Evolutionary conservation across 2,888 invertebrate genomes (phyloP).

Genomic region (Hydrotaea diabolus): DNA sequence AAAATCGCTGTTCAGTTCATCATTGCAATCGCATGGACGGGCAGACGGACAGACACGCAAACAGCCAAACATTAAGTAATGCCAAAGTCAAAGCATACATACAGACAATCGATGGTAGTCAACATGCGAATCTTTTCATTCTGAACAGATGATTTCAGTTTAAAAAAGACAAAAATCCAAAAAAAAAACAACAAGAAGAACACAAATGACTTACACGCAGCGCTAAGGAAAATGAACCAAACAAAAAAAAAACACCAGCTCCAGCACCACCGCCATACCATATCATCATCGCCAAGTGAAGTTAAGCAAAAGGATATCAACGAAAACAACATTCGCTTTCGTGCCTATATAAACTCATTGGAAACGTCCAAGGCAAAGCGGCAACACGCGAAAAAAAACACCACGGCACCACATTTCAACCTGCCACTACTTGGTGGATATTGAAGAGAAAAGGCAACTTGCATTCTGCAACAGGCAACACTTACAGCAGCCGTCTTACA

Average conservation of each 20-base stretch:
- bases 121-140: conserved; percentile 61
- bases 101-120: conserved; percentile 45
- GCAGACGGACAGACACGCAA: conserved; percentile 43
- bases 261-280: conserved; percentile 16
- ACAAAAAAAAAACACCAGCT: conserved; percentile 5
- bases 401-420: conserved; percentile 52
- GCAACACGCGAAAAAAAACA: conserved; percentile 34
- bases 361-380: conserved; percentile 56
- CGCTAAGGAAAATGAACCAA: conserved; percentile 28
- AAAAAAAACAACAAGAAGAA: neutral
- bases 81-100: conserved; percentile 29
- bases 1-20: conserved; percentile 1
- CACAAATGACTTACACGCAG: conserved; percentile 29
- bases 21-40: neutral
- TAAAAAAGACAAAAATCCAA: conserved; percentile 3
- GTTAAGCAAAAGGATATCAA: conserved; percentile 55
- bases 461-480: conserved; percentile 28
- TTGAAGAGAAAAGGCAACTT: neutral
- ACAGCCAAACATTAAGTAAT: conserved; percentile 57
- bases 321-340: conserved; percentile 75
- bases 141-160: conserved; percentile 39
- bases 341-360: conserved; percentile 71
- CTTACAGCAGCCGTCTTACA: conserved; percentile 61
- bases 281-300: conserved; percentile 1
- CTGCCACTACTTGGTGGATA: conserved; percentile 53